Evolutionary conservation across 1,140 invertebrate species (phyloP), one percentile per base, ranked within the genome.

Genomic region (Papilio machaon): DNA sequence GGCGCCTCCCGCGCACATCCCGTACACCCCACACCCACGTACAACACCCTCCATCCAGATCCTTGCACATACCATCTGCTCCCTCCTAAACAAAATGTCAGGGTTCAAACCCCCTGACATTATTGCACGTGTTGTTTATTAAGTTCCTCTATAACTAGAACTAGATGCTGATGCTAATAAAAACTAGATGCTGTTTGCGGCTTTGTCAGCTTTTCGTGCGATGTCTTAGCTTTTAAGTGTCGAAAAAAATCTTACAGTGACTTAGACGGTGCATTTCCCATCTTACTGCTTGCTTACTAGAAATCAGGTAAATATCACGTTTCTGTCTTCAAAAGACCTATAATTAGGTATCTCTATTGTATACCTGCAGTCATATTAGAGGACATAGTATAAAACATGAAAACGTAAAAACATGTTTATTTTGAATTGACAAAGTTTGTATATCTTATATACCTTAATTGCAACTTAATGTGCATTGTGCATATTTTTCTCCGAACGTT

Each of bases 1-100:
- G 64, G 60, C 81, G 64, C 60, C 54, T 75, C 81, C 67, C 49
- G 79, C 38, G 23, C 81, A 70, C 81, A 79, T 43, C 38, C 38
- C 38, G 38, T 4, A 64, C 70, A 70, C 80, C 82, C 60, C 49
- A 81, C 38, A 46, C 81, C 77, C 80, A 79, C 30, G 23, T 15
- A 73, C 64, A 74, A 19, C 54, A 60, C 52, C 76, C 13, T 78
- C 30, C 30, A 35, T 38, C 35, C 52, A 70, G 76, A 76, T 76
- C 74, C 74, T 76, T 76, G n/a, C 74, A 49, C 23, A 76, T 76
- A 19, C 74, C 74, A 76, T 76, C 74, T 76, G 46, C 43, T 30
- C 74, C 47, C 43, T 47, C n/a, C 46, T 47, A 49, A 4, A 13
- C 19, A 30, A 43, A 78, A 78, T 78, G 76, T 43, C 76, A 78